These are phyloP conservation scores for Euproctis similis DNA, from an alignment of 2,888 invertebrate species.

Conservation along the genomic window DNA sequence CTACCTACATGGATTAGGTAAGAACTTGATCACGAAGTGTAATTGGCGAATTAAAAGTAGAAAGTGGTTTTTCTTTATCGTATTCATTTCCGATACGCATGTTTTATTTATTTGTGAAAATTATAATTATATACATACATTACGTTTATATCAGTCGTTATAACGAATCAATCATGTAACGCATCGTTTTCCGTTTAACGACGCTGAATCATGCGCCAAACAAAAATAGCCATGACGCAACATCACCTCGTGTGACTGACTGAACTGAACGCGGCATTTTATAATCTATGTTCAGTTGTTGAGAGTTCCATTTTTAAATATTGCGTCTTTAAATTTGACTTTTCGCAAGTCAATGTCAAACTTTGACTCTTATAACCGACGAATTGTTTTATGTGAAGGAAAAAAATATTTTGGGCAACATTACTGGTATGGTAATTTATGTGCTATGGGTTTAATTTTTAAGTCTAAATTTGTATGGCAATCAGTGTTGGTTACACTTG, in stretches of 20 bases:
- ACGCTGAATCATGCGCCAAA: constrained; percentile 19
- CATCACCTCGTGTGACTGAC: constrained; percentile 8
- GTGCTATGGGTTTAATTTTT: constrained; percentile 3
- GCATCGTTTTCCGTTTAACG: constrained; percentile 29
- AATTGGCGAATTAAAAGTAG: too few species aligned
- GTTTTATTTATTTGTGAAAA: too few species aligned
- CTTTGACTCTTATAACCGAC: constrained; percentile 8
- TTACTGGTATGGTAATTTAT: constrained; percentile 7
- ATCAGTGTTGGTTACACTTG: neutral
- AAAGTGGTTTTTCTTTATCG: too few species aligned
- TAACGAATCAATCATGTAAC: constrained; percentile 11
- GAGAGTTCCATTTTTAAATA: constrained; percentile 11
- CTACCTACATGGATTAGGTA: too few species aligned
- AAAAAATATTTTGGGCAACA: too few species aligned
- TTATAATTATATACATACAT: too few species aligned
- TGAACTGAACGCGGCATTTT: constrained; percentile 7
- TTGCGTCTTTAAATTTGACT: too few species aligned
- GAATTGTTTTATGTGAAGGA: too few species aligned
- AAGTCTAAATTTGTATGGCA: neutral
- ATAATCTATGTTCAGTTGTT: constrained; percentile 1
- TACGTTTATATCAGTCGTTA: neutral
- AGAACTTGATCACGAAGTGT: too few species aligned
- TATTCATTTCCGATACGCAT: too few species aligned
- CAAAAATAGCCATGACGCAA: constrained; percentile 20
- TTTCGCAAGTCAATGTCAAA: constrained; percentile 10